phyloP scores from a whole-genome alignment of 2,797 vertebrate species.

The Pyrocephalus nanus region DNA sequence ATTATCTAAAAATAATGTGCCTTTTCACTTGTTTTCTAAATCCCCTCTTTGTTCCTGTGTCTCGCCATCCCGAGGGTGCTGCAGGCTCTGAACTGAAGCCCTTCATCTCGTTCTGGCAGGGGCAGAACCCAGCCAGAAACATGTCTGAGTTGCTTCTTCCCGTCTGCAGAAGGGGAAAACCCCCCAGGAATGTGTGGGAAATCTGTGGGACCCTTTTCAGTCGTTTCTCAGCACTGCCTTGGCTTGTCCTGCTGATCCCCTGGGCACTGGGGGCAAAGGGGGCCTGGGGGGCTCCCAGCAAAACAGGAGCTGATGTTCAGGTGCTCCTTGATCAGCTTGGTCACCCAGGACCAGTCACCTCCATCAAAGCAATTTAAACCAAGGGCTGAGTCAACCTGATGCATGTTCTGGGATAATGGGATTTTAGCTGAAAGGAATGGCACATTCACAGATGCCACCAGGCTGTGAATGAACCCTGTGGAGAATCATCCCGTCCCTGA shows the following conservation, averaged over 20 bases:
- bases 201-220: background rate
- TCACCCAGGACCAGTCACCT: accelerated
- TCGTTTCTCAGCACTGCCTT: background rate
- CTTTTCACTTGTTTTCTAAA: constrained; percentile 34
- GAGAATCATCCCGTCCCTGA: background rate
- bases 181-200: background rate
- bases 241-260: background rate
- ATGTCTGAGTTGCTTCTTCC: background rate
- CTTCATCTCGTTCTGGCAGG: background rate
- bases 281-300: background rate
- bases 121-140: background rate
- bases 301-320: background rate
- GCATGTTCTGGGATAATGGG: background rate
- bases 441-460: background rate
- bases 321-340: background rate
- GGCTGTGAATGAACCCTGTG: background rate
- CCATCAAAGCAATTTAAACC: background rate
- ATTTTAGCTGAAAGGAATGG: background rate
- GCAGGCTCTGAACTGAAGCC: background rate
- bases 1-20: constrained; percentile 37
- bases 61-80: background rate
- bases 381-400: background rate
- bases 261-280: too few relatives aligned
- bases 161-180: background rate
- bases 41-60: background rate